Percentiles rank a stretch among this genome's conserved stretches.
Evolutionary conservation across 2,113 vertebrate genomes (phyloP).

Genomic region (Emydura subglobosa): DNA sequence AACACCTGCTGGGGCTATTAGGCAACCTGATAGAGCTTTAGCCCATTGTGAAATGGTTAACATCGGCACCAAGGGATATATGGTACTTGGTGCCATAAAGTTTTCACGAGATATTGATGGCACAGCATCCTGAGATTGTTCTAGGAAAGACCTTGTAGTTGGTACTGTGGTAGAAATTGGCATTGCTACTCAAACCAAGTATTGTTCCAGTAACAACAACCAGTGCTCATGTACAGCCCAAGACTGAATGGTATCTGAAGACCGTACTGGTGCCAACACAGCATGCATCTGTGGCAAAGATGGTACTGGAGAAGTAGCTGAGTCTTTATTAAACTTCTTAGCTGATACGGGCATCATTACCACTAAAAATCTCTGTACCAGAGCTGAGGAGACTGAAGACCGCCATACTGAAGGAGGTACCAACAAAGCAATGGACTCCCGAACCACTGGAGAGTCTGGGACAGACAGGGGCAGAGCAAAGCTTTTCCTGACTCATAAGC

Average conservation of each 20-base stretch:
- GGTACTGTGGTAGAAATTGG: background rate
- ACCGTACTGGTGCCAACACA: background rate
- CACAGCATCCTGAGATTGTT: too few relatives aligned
- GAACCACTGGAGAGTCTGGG: background rate
- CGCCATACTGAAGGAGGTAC: background rate
- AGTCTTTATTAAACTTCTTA: background rate
- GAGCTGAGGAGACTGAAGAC: background rate
- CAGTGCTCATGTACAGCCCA: background rate
- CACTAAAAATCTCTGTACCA: background rate
- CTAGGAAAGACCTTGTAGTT: background rate
- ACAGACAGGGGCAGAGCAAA: background rate
- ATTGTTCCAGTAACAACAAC: background rate
- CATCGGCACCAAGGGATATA: too few relatives aligned
- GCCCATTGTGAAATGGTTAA: too few relatives aligned
- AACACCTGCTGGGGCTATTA: too few relatives aligned
- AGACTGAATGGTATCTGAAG: background rate
- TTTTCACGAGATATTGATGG: too few relatives aligned
- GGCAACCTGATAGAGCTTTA: too few relatives aligned
- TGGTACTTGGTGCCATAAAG: too few relatives aligned
- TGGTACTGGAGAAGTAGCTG: background rate
- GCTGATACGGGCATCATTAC: background rate
- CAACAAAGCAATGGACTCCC: background rate
- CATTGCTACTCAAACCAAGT: background rate
- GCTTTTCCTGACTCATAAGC: background rate
- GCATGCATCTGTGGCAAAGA: background rate